Percentiles rank a stretch among this genome's conserved stretches.
phyloP scores from a whole-genome alignment of 1,140 invertebrate genomes.

The Danaus plexippus region DNA sequence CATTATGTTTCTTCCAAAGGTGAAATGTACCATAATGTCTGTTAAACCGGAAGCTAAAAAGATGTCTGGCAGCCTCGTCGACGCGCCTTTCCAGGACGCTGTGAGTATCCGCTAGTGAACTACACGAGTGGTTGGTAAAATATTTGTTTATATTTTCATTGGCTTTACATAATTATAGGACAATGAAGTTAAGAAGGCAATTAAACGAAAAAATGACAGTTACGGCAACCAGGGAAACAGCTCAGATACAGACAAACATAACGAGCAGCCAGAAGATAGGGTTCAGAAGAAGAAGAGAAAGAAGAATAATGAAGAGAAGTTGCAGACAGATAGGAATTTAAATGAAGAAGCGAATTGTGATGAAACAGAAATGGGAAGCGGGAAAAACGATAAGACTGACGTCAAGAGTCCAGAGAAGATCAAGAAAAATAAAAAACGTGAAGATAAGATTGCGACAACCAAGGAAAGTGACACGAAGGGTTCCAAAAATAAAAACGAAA shows the following conservation, averaged over 20 bases:
- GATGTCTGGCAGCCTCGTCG: slow-evolving; percentile 55
- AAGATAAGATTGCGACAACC: slow-evolving; percentile 10
- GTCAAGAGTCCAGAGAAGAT: background rate
- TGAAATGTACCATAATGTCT: slow-evolving; percentile 58
- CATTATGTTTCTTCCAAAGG: slow-evolving; percentile 23
- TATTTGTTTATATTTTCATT: too few relatives aligned
- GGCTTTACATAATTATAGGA: too few relatives aligned
- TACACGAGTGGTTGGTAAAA: too few relatives aligned
- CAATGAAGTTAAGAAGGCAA: background rate
- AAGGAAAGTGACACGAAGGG: slow-evolving; percentile 10
- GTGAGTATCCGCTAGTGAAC: slow-evolving; percentile 30
- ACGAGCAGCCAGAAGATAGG: too few relatives aligned
- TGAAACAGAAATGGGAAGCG: background rate
- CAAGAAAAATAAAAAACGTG: slow-evolving; percentile 13
- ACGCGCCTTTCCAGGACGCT: slow-evolving; percentile 29
- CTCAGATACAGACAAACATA: too few relatives aligned
- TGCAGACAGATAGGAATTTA: slow-evolving; percentile 5
- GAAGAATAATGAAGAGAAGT: slow-evolving; percentile 8
- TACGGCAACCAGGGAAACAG: too few relatives aligned
- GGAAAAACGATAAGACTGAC: slow-evolving; percentile 6
- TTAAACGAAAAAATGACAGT: background rate
- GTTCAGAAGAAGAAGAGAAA: too few relatives aligned
- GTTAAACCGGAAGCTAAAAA: slow-evolving; percentile 52
- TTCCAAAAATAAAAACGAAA: slow-evolving; percentile 6
- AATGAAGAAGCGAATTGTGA: slow-evolving; percentile 7